Evolutionary conservation across 2,113 vertebrate species (phyloP), one percentile per base, ranked within the genome.

Genomic region (Rhabdornis inornatus): DNA sequence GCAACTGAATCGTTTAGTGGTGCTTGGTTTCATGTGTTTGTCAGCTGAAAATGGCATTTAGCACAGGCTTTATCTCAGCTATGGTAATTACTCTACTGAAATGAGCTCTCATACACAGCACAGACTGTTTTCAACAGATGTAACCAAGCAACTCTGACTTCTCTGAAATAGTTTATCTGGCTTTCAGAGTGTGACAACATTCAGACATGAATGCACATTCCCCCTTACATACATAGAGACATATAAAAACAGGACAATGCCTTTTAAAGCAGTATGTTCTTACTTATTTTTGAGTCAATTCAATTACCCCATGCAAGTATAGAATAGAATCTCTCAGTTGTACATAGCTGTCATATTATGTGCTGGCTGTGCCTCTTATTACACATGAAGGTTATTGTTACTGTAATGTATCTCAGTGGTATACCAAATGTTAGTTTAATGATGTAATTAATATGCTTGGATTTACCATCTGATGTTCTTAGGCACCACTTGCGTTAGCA

Each of bases 1-100:
- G 95, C 94, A 96, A 96, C 92, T 89, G 95, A 96, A 87, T 96
- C 96, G 96, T 95, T 97, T 95, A 97, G 72, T 24, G 19, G 87
- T 87, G 95, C 90, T 96, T 96, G 89, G 88, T 90, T 96, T 97
- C 96, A 52, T 87, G 92, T 68, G 89, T 96, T 77, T 97, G 97
- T 98, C 97, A 97, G 97, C 83, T 89, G 94, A 96, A 97, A 93
- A 95, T 97, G 97, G 97, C 97, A 97, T 97, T 98, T 97, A 98
- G 83, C 89, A 94, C 92, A 95, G 89, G 96, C 94, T 97, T 98
- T 97, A 96, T 98, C 97, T 97, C 97, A 94, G 97, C 68, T 97
- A 95, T 96, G 92, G 95, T 97, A 98, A 98, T 98, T 98, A 97
- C 94, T 81, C 75, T 74, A 83, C 94, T 97, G 97, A 97, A 96